phyloP scores from a whole-genome alignment of 1,140 invertebrate species.

The Mactra quadrangularis region DNA sequence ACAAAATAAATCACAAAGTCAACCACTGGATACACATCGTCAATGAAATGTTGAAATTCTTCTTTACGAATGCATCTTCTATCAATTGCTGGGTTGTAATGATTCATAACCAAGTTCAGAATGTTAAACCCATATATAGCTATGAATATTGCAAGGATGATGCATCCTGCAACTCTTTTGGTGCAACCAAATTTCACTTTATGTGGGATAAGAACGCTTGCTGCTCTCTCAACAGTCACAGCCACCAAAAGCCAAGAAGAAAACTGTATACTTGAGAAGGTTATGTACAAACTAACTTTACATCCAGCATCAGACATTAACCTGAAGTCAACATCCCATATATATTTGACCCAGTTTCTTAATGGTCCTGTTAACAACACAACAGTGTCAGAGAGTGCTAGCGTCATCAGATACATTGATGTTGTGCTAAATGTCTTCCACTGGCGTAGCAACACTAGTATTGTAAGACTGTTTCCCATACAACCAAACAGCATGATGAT shows the following conservation, averaged over 20 bases:
- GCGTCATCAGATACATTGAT: conserved; percentile 56
- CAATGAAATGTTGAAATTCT: not conserved
- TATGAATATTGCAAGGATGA: not conserved
- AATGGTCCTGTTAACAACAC: conserved; percentile 68
- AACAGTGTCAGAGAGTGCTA: conserved; percentile 67
- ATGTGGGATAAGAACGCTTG: conserved; percentile 68
- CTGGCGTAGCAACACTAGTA: conserved; percentile 45
- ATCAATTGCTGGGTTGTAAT: not conserved
- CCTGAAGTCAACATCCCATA: conserved; percentile 63
- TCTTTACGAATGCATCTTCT: not conserved
- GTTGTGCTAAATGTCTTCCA: conserved; percentile 36
- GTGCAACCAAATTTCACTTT: conserved; percentile 60
- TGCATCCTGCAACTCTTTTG: not conserved
- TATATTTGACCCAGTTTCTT: conserved; percentile 64
- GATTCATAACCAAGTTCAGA: conserved; percentile 18
- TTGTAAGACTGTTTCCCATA: conserved; percentile 62
- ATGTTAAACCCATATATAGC: conserved; percentile 1
- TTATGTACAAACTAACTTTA: conserved; percentile 60
- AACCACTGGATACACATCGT: conserved; percentile 27
- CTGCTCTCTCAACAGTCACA: conserved; percentile 69
- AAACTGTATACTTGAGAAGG: conserved; percentile 56
- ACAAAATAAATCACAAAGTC: conserved; percentile 15
- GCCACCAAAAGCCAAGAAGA: conserved; percentile 72
- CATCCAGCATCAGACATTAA: conserved; percentile 42
- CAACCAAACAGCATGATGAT: conserved; percentile 63